Percentiles rank a stretch among this genome's conserved stretches.
phyloP scores from a whole-genome alignment of 2,797 vertebrate genomes.

The Brotogeris chrysoptera region DNA sequence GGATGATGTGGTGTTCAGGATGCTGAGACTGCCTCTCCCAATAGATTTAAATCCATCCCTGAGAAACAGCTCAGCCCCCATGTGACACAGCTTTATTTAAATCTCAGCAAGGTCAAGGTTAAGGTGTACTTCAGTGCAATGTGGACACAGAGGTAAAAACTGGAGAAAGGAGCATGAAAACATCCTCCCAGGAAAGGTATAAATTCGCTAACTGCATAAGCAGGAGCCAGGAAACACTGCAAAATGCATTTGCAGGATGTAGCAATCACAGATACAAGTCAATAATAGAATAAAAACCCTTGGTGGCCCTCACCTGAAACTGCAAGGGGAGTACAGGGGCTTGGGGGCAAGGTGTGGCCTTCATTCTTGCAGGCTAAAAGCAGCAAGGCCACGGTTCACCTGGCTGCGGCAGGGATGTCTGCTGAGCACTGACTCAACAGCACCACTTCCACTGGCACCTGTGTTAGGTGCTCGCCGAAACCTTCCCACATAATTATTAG shows the following conservation, averaged over 20 bases:
- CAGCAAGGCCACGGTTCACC: not conserved
- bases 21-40: too few relatives aligned
- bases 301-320: conserved; percentile 18
- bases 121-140: too few relatives aligned
- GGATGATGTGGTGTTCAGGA: not conserved
- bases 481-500: not conserved
- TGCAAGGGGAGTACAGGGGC: not conserved
- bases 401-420: not conserved
- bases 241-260: accelerated
- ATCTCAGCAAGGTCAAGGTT: not conserved
- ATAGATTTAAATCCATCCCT: not conserved
- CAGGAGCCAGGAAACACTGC: not conserved
- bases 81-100: too few relatives aligned
- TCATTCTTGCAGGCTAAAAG: not conserved
- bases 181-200: not conserved
- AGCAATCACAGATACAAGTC: not conserved
- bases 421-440: not conserved
- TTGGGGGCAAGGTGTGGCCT: not conserved
- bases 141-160: not conserved
- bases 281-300: not conserved
- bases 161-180: not conserved
- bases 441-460: not conserved
- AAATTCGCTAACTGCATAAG: not conserved
- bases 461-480: not conserved
- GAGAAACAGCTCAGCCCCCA: accelerated